Conservation (phyloP, 2,888 invertebrate genomes). For the Gasteruption jaculator region DNA sequence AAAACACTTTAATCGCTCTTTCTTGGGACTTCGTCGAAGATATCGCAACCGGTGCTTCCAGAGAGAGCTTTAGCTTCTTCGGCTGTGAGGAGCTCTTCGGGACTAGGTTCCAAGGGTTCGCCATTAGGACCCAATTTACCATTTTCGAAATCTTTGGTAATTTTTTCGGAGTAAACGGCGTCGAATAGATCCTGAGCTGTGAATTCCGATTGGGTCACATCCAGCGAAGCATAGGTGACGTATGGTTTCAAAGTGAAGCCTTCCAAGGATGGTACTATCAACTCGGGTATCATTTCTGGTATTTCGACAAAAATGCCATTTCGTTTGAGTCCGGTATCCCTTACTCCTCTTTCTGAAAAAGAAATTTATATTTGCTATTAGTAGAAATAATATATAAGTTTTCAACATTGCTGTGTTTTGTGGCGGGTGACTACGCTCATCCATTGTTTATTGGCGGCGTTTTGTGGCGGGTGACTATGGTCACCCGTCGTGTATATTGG, state of each 20-base stretch:
- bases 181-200: constrained; percentile 80
- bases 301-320: constrained; percentile 59
- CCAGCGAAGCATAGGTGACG: constrained; percentile 79
- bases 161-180: constrained; percentile 74
- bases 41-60: constrained; percentile 75
- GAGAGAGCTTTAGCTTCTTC: constrained; percentile 69
- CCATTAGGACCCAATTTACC: constrained; percentile 69
- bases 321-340: constrained; percentile 61
- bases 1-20: constrained; percentile 12
- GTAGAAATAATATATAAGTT: too few relatives aligned
- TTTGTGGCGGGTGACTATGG: too few relatives aligned
- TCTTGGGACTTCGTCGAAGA: constrained; percentile 56
- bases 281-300: constrained; percentile 86
- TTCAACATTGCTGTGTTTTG: too few relatives aligned
- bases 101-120: constrained; percentile 66
- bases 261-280: constrained; percentile 86
- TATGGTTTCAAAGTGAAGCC: constrained; percentile 87
- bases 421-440: too few relatives aligned
- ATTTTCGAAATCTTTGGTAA: constrained; percentile 68
- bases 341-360: constrained; percentile 65
- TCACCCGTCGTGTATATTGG: too few relatives aligned
- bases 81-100: constrained; percentile 66
- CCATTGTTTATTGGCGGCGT: too few relatives aligned
- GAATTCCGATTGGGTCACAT: constrained; percentile 75
- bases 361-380: too few relatives aligned